A percentile compares a stretch with the other conserved stretches of the same genome.
Conservation (phyloP, 1,140 invertebrate species). For the Pseudomyrmex gracilis region DNA sequence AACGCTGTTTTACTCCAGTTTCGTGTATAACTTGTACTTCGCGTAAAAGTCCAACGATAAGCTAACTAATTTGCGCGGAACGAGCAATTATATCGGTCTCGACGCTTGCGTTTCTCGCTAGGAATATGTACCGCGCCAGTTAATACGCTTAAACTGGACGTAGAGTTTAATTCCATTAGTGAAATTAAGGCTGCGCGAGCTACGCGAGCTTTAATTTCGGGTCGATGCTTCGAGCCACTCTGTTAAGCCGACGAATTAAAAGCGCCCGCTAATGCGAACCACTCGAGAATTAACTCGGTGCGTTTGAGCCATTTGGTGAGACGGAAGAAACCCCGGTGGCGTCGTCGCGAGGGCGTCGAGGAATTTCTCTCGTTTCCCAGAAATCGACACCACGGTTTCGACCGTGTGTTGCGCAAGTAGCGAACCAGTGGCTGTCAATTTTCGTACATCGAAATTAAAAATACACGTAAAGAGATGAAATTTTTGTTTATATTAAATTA, state of each 20-base stretch:
- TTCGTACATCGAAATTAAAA: neutral
- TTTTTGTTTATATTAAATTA: too few relatives aligned
- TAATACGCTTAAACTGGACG: slow-evolving; percentile 26
- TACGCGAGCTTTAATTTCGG: slow-evolving; percentile 62
- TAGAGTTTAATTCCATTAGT: slow-evolving; percentile 70
- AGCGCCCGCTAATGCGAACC: slow-evolving; percentile 38
- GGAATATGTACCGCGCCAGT: neutral
- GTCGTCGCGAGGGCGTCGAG: neutral
- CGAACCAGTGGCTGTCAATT: neutral
- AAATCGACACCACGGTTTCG: slow-evolving; percentile 22
- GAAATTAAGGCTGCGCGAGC: slow-evolving; percentile 63
- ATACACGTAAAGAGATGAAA: neutral
- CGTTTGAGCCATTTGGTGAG: slow-evolving; percentile 19
- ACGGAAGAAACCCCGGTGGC: neutral
- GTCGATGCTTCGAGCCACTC: slow-evolving; percentile 57
- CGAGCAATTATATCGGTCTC: neutral
- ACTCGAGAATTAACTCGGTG: slow-evolving; percentile 39
- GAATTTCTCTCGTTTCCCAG: slow-evolving; percentile 34
- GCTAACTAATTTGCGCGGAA: too few relatives aligned
- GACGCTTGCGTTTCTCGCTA: neutral
- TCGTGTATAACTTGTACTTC: too few relatives aligned
- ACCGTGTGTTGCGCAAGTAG: slow-evolving; percentile 24
- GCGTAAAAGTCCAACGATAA: too few relatives aligned
- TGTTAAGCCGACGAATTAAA: slow-evolving; percentile 60
- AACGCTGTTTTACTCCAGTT: too few relatives aligned